A percentile compares a stretch with the other conserved stretches of the same genome.
Evolutionary conservation across 2,888 invertebrate species (phyloP).

Genomic region (Anorthoa munda): DNA sequence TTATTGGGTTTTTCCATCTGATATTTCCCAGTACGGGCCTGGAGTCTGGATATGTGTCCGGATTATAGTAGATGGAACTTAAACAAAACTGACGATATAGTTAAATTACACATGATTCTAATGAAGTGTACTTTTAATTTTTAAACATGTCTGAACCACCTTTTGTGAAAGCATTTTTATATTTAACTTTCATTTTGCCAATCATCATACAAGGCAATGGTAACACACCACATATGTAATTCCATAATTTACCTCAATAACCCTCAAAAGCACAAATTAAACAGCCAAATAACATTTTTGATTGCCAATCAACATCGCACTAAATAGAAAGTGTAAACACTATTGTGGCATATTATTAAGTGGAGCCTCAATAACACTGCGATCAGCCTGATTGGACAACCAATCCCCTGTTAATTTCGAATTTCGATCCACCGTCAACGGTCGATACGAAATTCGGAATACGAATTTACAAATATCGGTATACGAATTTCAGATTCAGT

Average conservation of each 20-base stretch:
- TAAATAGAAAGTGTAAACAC: constrained; percentile 61
- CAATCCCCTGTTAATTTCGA: constrained; percentile 66
- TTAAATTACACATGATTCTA: neutral
- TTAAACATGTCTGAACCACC: neutral
- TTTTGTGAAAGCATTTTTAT: too few species aligned
- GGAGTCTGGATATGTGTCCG: too few species aligned
- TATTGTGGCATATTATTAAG: constrained; percentile 59
- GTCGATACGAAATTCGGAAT: constrained; percentile 55
- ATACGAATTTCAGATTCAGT: constrained; percentile 54
- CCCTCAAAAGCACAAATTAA: constrained; percentile 40
- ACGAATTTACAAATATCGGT: constrained; percentile 47
- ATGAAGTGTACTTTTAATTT: neutral
- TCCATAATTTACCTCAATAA: constrained; percentile 35
- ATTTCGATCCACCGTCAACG: constrained; percentile 66
- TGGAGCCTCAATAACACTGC: constrained; percentile 53
- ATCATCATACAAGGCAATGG: neutral
- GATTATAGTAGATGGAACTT: too few species aligned
- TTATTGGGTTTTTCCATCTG: too few species aligned
- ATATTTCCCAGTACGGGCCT: too few species aligned
- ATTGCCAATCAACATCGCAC: constrained; percentile 60
- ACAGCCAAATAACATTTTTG: constrained; percentile 49
- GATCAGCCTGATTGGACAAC: constrained; percentile 64
- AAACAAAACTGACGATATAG: too few species aligned
- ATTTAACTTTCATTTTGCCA: neutral
- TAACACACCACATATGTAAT: neutral